These are phyloP conservation scores for Proteles cristata DNA, from an alignment of 2,113 vertebrate species.

Conservation along the genomic window DNA sequence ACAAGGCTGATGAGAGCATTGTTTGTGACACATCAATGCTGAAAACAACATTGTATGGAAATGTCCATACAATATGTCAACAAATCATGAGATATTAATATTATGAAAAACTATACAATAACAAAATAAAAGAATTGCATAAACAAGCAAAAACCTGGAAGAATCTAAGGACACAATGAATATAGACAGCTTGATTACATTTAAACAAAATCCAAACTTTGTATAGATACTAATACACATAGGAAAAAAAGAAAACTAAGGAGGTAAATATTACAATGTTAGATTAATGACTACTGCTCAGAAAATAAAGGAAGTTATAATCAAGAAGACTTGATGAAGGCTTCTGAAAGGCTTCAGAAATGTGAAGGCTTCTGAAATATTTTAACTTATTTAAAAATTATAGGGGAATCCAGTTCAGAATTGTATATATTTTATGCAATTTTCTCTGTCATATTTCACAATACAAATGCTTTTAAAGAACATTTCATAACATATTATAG, in stretches of 20 bases:
- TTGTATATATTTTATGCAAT: background rate
- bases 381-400: background rate
- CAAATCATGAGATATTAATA: background rate
- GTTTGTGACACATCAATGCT: background rate
- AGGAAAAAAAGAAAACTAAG: background rate
- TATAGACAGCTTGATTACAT: background rate
- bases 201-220: slow-evolving; percentile 15
- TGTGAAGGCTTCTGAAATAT: background rate
- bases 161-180: background rate
- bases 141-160: background rate
- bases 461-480: background rate
- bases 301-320: background rate
- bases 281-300: background rate
- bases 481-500: background rate
- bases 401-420: background rate
- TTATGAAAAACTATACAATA: background rate
- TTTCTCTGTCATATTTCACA: background rate
- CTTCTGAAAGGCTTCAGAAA: too few relatives aligned
- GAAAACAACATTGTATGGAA: background rate
- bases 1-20: background rate
- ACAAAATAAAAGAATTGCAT: background rate
- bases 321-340: background rate
- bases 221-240: background rate
- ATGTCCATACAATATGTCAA: background rate
- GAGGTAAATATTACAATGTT: background rate